phyloP scores from a whole-genome alignment of 2,888 invertebrate genomes.

The Falcaria lacertinaria region DNA sequence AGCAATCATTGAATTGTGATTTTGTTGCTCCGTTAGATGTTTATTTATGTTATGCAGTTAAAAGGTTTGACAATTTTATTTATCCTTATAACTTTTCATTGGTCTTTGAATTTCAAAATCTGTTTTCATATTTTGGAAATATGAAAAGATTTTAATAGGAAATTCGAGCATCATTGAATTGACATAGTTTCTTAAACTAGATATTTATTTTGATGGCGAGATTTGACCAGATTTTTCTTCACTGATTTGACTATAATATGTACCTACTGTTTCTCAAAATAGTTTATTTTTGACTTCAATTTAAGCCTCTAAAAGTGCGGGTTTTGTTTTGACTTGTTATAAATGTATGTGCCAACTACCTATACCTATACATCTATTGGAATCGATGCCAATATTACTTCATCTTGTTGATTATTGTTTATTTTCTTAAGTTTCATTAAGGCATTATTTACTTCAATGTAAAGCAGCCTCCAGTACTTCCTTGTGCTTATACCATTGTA shows the following conservation, averaged over 20 bases:
- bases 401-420: constrained; percentile 15
- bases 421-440: constrained; percentile 8
- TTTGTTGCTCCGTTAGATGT: constrained; percentile 1
- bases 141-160: too few relatives aligned
- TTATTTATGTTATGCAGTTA: constrained; percentile 4
- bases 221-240: too few relatives aligned
- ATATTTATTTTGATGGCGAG: too few relatives aligned
- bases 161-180: too few relatives aligned
- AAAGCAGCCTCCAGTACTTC: constrained; percentile 60
- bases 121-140: too few relatives aligned
- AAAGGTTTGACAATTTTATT: background rate
- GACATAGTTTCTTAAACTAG: too few relatives aligned
- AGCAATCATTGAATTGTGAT: constrained; percentile 14
- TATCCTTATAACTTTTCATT: too few relatives aligned
- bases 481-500: constrained; percentile 68
- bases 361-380: too few relatives aligned
- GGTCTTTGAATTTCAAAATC: too few relatives aligned
- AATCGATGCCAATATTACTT: constrained; percentile 5
- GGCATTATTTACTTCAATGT: constrained; percentile 53
- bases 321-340: constrained; percentile 7
- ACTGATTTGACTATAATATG: background rate
- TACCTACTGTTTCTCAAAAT: background rate
- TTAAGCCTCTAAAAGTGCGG: constrained; percentile 23
- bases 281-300: constrained; percentile 9
- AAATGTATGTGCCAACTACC: too few relatives aligned